Evolutionary conservation across 2,797 vertebrate genomes (phyloP).

Genomic region (Lithobates pipiens): DNA sequence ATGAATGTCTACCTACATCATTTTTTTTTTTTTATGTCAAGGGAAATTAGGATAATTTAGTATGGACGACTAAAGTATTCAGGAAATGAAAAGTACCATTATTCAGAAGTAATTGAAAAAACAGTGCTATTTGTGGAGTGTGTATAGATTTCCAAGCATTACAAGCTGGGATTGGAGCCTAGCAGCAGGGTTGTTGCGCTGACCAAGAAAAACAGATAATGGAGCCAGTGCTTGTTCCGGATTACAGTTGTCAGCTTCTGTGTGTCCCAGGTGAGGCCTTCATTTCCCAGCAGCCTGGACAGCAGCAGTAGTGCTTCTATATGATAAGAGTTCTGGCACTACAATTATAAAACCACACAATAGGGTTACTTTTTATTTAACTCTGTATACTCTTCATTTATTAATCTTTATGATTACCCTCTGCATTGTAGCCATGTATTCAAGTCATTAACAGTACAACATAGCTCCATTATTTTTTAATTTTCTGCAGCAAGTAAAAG

Average conservation of each 20-base stretch:
- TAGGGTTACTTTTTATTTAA: neutral
- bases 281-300: neutral
- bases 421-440: too few relatives aligned
- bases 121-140: slow-evolving; percentile 16
- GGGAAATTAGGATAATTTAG: neutral
- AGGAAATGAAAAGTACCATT: neutral
- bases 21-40: neutral
- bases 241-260: slow-evolving; percentile 31
- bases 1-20: too few relatives aligned
- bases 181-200: neutral
- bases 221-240: slow-evolving; percentile 18
- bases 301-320: neutral
- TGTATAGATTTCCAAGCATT: slow-evolving; percentile 17
- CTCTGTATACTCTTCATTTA: too few relatives aligned
- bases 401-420: too few relatives aligned
- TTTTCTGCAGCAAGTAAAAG: too few relatives aligned
- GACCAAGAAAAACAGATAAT: slow-evolving; percentile 43
- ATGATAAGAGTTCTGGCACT: neutral
- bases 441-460: too few relatives aligned
- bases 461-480: too few relatives aligned
- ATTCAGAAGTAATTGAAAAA: slow-evolving; percentile 39
- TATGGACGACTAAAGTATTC: neutral
- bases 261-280: slow-evolving; percentile 39
- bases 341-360: neutral
- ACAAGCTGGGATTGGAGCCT: slow-evolving; percentile 10